Evolutionary conservation across 2,797 vertebrate genomes (phyloP), one percentile per base, ranked within the genome.

Genomic region (Chlorospingus semifuscus): DNA sequence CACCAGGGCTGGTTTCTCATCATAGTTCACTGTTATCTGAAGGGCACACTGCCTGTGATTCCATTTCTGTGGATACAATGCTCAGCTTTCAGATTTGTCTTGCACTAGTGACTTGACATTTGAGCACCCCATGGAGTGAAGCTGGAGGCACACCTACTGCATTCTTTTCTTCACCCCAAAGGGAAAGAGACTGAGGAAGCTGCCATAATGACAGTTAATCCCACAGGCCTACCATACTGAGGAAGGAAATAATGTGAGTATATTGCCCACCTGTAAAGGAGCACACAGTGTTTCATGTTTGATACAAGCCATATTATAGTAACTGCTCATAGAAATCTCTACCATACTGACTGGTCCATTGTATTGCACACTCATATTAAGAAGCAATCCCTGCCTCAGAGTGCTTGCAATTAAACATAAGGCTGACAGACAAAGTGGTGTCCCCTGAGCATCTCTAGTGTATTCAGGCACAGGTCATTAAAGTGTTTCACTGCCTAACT

Each of bases 401-500:
- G 60, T 83, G 15, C 49, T 37, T 83, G 76, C 84, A 91, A 60
- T 93, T 77, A 83, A 87, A 83, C 0, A 0, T 60, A 47, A 77
- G 63, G 44, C 79, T 94, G 76, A 90, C 87, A 87, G 81, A 70
- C 46, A 71, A 78, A 91, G 70, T 74, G 27, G 27, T 89, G 83
- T 95, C 87, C 65, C 79, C 2, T 2, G 64, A 86, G 57, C 56
- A 65, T 69, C 85, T 59, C 55, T 4, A 59, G 63, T 32, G 66
- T 86, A 87, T 88, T 94, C 75, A 94, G 83, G 59, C 83, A 53
- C 39, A 79, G 92, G 87, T 93, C 95, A 81, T 94, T 94, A 93
- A 92, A 94, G 87, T 88, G 79, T 79, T 91, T 94, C 89, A 87
- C 84, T 87, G 94, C 93, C 72, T 94, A 39, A 91, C 94, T 88